A percentile compares a stretch with the other conserved stretches of the same genome.
phyloP scores from a whole-genome alignment of 1,140 invertebrate species.

The Drosophila sturtevanti region DNA sequence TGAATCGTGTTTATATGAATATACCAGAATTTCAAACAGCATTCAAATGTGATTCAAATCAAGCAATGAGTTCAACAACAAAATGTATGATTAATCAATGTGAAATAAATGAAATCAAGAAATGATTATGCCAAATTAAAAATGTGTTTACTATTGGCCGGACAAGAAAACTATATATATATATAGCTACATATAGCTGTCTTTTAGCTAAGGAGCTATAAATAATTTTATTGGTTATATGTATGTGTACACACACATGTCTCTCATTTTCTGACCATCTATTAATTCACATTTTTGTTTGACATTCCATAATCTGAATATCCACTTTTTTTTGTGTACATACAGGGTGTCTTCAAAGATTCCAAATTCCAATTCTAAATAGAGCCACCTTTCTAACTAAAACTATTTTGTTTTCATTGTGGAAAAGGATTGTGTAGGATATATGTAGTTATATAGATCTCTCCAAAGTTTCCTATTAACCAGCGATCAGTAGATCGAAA shows the following conservation, averaged over 20 bases:
- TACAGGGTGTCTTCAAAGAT: not conserved
- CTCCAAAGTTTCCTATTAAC: too few relatives aligned
- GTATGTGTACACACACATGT: slow-evolving; percentile 35
- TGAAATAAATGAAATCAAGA: slow-evolving; percentile 16
- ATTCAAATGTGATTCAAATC: slow-evolving; percentile 48
- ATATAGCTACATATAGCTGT: too few relatives aligned
- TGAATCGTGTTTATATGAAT: slow-evolving; percentile 77
- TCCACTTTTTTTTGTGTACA: not conserved
- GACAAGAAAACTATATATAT: too few relatives aligned
- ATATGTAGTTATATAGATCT: too few relatives aligned
- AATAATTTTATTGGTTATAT: slow-evolving; percentile 62
- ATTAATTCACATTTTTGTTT: slow-evolving; percentile 59
- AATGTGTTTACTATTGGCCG: not conserved
- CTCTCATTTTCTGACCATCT: slow-evolving; percentile 33
- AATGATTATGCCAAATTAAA: not conserved
- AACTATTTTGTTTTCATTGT: too few relatives aligned
- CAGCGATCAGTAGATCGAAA: too few relatives aligned
- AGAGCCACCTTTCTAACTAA: too few relatives aligned
- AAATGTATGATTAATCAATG: slow-evolving; percentile 71
- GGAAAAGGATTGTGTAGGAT: too few relatives aligned
- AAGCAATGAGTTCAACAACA: slow-evolving; percentile 65
- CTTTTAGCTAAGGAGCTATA: slow-evolving; percentile 27
- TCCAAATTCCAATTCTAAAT: too few relatives aligned
- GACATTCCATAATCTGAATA: slow-evolving; percentile 57
- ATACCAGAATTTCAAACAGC: slow-evolving; percentile 63